Base-by-base conservation (phyloP, 1,140 invertebrate species). In the Drosophila pandora region DNA sequence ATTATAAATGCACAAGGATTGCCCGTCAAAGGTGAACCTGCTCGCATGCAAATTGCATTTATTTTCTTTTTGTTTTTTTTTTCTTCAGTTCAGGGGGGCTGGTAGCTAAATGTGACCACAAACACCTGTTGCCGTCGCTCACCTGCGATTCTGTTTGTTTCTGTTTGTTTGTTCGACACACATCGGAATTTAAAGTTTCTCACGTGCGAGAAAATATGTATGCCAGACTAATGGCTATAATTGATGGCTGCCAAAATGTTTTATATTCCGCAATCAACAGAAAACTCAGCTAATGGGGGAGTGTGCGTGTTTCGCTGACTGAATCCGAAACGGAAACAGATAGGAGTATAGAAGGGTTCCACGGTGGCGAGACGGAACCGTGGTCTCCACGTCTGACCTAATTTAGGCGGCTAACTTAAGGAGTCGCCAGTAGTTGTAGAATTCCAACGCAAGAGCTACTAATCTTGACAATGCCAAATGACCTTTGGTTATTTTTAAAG, bases 391-490 rank as follows among this genome's bases (percentile, higher is more conserved):
- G 71, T 80, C 52, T 85, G 82, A 85, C 82, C 82, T 56, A 88
- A 78, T 88, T 84, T 41, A 21, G 25, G 43, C 3, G 17, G 21
- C 45, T 47, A 50, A 56, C 69, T 50, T 59, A 73, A 63, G 68
- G 55, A 54, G 47, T 21, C 21, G n/a, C 4, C 22, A 23, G 21
- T 21, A 32, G 22, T 2, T 25, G 23, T 13, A 30, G n/a, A 17
- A 63, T 47, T 32, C 53, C 47, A 17, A 37, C 17, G 28, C 22
- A 25, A 21, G 41, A 21, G 17, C 17, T 22, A 34, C 48, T 76
- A 87, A 84, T 84, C 81, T 69, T 81, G 77, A 78, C 81, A 82
- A 78, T 87, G 73, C 56, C 60, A 85, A 85, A 82, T 85, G 81
- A 85, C 81, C 81, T 87, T 87, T 87, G 74, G 73, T 72, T 81